Percentiles rank a stretch among this genome's conserved stretches.
Evolutionary conservation across 2,797 vertebrate genomes (phyloP).

Genomic region (Alfaro cultratus): DNA sequence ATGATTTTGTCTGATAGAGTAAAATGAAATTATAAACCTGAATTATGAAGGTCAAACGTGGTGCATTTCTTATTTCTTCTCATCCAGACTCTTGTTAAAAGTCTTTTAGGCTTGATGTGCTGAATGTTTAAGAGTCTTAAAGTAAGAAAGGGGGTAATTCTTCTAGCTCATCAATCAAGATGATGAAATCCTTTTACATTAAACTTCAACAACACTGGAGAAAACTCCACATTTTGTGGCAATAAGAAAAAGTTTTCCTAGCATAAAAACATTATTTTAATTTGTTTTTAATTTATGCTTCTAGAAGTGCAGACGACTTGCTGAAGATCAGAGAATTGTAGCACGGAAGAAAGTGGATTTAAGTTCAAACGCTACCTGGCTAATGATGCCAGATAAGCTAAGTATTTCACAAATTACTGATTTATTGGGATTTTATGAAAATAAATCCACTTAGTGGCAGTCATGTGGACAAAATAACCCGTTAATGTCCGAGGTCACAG

Average conservation of each 20-base stretch:
- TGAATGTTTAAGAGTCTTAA: not conserved
- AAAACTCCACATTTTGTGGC: no score
- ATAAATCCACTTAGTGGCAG: no score
- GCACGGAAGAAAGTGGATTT: not conserved
- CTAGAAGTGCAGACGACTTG: not conserved
- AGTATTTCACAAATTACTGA: no score
- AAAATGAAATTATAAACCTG: not conserved
- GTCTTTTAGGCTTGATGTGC: not conserved
- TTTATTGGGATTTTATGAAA: no score
- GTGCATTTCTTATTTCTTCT: no score
- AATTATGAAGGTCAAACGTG: not conserved
- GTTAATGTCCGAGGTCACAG: no score
- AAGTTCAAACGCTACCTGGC: not conserved
- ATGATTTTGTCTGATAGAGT: no score
- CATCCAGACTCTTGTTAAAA: no score
- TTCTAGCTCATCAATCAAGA: not conserved
- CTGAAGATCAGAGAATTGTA: not conserved
- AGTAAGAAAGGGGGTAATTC: not conserved
- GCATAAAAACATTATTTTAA: not conserved
- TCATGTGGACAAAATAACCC: no score
- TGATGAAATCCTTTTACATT: not conserved
- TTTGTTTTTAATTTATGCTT: not conserved
- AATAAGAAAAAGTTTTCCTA: no score
- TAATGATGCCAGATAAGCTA: no score
- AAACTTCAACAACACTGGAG: not conserved